Conservation (phyloP, 2,888 invertebrate genomes). For the Lordiphosa fenestrarum region DNA sequence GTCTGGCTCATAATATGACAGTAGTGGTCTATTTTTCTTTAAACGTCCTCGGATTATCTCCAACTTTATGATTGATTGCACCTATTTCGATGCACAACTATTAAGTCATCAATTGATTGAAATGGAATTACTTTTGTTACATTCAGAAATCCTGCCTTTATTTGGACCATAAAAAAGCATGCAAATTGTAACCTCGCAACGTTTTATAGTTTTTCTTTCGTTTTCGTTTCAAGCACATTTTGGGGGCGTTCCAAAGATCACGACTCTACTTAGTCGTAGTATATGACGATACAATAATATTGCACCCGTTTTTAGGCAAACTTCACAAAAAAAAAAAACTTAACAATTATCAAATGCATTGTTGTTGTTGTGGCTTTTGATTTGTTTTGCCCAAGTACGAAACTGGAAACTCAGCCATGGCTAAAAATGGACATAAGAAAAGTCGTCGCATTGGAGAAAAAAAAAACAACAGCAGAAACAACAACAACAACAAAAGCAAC, state of each 20-base stretch:
- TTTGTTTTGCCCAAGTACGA: slow-evolving; percentile 59
- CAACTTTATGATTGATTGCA: too few species aligned
- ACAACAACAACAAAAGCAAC: slow-evolving; percentile 6
- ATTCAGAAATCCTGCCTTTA: too few species aligned
- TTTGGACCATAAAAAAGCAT: too few species aligned
- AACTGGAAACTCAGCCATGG: slow-evolving; percentile 69
- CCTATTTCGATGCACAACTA: too few species aligned
- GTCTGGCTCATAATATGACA: too few species aligned
- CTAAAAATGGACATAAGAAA: slow-evolving; percentile 68
- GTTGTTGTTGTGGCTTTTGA: slow-evolving; percentile 48
- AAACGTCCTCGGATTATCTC: too few species aligned
- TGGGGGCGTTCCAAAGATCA: slow-evolving; percentile 7
- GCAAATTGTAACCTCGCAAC: too few species aligned
- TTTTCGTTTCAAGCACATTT: too few species aligned
- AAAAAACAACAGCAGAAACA: slow-evolving; percentile 12
- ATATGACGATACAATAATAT: slow-evolving; percentile 11
- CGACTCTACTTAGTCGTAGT: slow-evolving; percentile 5
- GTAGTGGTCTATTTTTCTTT: too few species aligned
- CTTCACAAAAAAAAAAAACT: slow-evolving; percentile 17
- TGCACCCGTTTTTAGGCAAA: slow-evolving; percentile 33
- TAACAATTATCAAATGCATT: slow-evolving; percentile 52
- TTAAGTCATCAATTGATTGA: too few species aligned
- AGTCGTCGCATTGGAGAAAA: slow-evolving; percentile 35
- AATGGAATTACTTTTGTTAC: too few species aligned
- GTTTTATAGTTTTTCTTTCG: too few species aligned